Evolutionary conservation across 1,140 invertebrate species (phyloP).

Genomic region (Lepeophtheirus salmonis): DNA sequence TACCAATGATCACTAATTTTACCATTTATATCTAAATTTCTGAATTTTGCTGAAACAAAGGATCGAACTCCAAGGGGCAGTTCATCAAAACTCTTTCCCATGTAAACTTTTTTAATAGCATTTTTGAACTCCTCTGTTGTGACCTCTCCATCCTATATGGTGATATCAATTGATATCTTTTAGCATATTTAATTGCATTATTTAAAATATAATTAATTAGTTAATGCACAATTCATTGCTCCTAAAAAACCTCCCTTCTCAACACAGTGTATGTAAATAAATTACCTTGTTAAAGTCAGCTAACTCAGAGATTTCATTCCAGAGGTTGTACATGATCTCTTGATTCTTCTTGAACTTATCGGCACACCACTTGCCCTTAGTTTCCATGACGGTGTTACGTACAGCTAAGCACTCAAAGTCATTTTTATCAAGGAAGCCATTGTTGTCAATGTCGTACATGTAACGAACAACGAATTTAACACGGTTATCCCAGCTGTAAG

Average conservation of each 20-base stretch:
- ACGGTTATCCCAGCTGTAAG: slow-evolving; percentile 56
- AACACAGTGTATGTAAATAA: no score
- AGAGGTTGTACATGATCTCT: slow-evolving; percentile 55
- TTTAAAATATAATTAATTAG: no score
- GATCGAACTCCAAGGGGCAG: slow-evolving; percentile 35
- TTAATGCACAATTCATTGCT: no score
- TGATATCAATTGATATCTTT: background rate
- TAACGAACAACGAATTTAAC: slow-evolving; percentile 47
- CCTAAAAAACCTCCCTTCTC: no score
- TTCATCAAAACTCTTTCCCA: slow-evolving; percentile 48
- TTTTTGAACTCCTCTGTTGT: slow-evolving; percentile 56
- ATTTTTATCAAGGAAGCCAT: slow-evolving; percentile 53
- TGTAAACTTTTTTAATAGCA: slow-evolving; percentile 52
- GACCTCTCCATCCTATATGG: slow-evolving; percentile 47
- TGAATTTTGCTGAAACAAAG: slow-evolving; percentile 21
- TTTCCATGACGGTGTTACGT: slow-evolving; percentile 53
- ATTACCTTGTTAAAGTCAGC: slow-evolving; percentile 69
- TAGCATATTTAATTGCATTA: no score
- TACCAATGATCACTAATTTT: background rate
- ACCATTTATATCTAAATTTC: background rate
- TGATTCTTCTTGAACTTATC: slow-evolving; percentile 41
- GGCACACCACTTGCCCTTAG: slow-evolving; percentile 52
- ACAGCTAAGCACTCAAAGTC: slow-evolving; percentile 61
- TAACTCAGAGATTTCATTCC: slow-evolving; percentile 60
- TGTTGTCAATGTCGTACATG: slow-evolving; percentile 47